Conservation (phyloP, 2,888 invertebrate species). For the Noctua janthe region DNA sequence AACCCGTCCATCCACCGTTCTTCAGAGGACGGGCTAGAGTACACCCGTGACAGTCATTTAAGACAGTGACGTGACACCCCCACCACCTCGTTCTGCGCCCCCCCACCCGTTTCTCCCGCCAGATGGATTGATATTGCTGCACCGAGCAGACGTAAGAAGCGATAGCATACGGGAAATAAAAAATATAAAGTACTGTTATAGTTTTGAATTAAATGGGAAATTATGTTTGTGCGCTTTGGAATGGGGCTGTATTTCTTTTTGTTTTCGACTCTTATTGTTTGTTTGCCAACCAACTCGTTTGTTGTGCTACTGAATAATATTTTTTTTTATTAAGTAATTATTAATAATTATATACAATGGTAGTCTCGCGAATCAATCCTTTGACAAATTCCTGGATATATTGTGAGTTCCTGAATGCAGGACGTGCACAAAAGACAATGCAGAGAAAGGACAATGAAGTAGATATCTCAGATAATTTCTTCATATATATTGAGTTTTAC, state of each 20-base stretch:
- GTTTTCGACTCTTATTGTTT: conserved; percentile 39
- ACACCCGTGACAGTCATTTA: conserved; percentile 90
- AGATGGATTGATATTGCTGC: conserved; percentile 90
- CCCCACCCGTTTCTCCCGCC: conserved; percentile 76
- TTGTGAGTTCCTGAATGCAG: conserved; percentile 7
- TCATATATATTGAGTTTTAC: background rate
- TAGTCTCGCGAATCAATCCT: conserved; percentile 4
- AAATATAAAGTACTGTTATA: conserved; percentile 72
- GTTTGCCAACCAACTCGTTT: conserved; percentile 21
- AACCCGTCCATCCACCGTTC: conserved; percentile 86
- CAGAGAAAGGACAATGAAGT: conserved; percentile 43
- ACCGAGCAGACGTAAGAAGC: conserved; percentile 88
- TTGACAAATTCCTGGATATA: conserved; percentile 15
- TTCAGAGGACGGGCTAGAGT: conserved; percentile 84
- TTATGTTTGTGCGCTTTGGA: conserved; percentile 57
- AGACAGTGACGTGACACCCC: conserved; percentile 88
- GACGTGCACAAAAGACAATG: conserved; percentile 10
- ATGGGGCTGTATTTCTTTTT: conserved; percentile 39
- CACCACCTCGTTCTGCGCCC: conserved; percentile 64
- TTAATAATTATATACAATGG: background rate
- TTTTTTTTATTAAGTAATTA: conserved; percentile 22
- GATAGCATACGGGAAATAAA: conserved; percentile 87
- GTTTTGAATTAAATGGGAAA: conserved; percentile 68
- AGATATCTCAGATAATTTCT: background rate
- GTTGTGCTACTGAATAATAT: conserved; percentile 31